Conservation (phyloP, 2,797 vertebrate species). For the Enteromius trimaculatus region DNA sequence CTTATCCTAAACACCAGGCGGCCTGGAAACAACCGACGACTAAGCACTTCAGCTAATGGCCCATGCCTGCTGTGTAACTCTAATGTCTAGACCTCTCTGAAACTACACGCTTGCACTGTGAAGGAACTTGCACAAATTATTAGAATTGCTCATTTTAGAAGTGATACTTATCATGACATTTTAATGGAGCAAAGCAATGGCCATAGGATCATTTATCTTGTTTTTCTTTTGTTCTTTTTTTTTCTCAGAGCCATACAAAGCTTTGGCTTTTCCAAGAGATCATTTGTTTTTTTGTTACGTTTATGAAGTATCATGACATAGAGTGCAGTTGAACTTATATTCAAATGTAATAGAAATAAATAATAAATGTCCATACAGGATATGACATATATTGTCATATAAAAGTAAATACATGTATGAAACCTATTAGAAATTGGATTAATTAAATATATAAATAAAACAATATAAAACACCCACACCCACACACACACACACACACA, state of each 20-base stretch:
- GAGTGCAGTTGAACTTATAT: not conserved
- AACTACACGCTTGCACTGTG: not conserved
- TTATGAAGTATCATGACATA: not conserved
- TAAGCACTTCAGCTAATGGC: constrained; percentile 42
- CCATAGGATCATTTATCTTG: not conserved
- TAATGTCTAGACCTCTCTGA: constrained; percentile 33
- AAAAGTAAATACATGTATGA: not conserved
- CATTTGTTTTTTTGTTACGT: not conserved
- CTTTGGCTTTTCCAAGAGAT: constrained; percentile 8
- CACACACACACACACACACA: no score
- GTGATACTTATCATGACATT: constrained; percentile 13
- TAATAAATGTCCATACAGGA: not conserved
- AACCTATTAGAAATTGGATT: not conserved
- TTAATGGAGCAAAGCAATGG: not conserved
- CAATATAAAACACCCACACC: no score
- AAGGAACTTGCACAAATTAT: not conserved
- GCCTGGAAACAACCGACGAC: constrained; percentile 39
- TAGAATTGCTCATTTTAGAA: not conserved
- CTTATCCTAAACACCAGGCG: constrained; percentile 47
- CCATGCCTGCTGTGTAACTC: constrained; percentile 27
- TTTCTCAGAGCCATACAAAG: not conserved
- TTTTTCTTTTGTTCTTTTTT: not conserved
- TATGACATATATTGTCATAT: not conserved
- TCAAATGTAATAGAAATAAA: not conserved
- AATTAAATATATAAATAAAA: no score